phyloP scores from a whole-genome alignment of 2,113 vertebrate species.

The Scomber scombrus region DNA sequence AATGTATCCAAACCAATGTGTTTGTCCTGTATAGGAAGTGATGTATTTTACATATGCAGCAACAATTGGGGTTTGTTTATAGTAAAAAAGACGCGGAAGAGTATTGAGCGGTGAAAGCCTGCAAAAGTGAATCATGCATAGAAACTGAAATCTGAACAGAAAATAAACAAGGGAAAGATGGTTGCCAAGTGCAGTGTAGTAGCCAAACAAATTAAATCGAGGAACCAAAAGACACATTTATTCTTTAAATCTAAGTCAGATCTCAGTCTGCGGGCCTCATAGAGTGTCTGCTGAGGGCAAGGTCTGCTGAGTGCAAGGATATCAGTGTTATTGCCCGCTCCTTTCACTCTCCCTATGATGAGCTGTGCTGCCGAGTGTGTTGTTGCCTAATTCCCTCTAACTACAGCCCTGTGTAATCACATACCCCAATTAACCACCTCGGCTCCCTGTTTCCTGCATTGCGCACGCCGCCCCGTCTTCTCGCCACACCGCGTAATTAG shows the following conservation, averaged over 20 bases:
- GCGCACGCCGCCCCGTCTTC: slow-evolving; percentile 79
- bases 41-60: not conserved
- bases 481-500: slow-evolving; percentile 98
- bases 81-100: not conserved
- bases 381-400: slow-evolving; percentile 98
- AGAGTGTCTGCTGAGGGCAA: slow-evolving; percentile 87
- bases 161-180: not conserved
- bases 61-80: not conserved
- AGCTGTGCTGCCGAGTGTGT: slow-evolving; percentile 95
- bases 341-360: slow-evolving; percentile 92
- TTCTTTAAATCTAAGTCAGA: slow-evolving; percentile 43
- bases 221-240: not conserved
- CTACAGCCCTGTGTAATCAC: slow-evolving; percentile 99
- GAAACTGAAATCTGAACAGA: not conserved
- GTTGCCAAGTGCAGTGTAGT: not conserved
- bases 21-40: not conserved
- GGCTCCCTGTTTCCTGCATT: slow-evolving; percentile 91
- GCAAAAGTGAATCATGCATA: not conserved
- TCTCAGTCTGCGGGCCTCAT: slow-evolving; percentile 38
- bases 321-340: slow-evolving; percentile 92
- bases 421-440: slow-evolving; percentile 97
- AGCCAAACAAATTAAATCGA: not conserved
- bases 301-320: slow-evolving; percentile 91
- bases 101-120: not conserved
- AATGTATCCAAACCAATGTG: too few species aligned